Evolutionary conservation across 2,797 vertebrate species (phyloP).

Genomic region (Amazona ochrocephala): DNA sequence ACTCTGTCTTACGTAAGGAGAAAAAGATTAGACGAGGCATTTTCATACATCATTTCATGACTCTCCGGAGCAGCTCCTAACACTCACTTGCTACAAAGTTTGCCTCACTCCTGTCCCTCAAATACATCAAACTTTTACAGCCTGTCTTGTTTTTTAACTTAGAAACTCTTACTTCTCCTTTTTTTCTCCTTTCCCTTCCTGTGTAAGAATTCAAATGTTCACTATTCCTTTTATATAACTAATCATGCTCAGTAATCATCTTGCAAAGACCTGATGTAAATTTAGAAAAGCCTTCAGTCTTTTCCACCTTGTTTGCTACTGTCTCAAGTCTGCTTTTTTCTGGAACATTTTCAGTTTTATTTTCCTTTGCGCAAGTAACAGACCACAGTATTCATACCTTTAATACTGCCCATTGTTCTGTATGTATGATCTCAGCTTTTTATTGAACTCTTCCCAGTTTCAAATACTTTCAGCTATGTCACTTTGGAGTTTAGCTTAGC

Average conservation of each 20-base stretch:
- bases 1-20: not conserved
- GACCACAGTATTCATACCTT: not conserved
- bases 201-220: not conserved
- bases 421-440: not conserved
- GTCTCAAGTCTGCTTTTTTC: not conserved
- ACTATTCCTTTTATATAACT: not conserved
- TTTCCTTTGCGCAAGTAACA: not conserved
- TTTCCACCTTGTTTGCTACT: not conserved
- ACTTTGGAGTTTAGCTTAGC: not conserved
- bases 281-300: not conserved
- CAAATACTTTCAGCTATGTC: not conserved
- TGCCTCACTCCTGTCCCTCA: not conserved
- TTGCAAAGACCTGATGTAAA: not conserved
- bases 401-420: not conserved
- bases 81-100: not conserved
- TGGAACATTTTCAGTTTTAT: not conserved
- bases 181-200: rapidly evolving
- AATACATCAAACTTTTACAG: not conserved
- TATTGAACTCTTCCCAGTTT: not conserved
- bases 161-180: not conserved
- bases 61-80: not conserved
- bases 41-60: not conserved
- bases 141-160: not conserved
- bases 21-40: not conserved
- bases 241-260: not conserved